Evolutionary conservation across 2,113 vertebrate species (phyloP), one percentile per base, ranked within the genome.

Genomic region (Callithrix jacchus): DNA sequence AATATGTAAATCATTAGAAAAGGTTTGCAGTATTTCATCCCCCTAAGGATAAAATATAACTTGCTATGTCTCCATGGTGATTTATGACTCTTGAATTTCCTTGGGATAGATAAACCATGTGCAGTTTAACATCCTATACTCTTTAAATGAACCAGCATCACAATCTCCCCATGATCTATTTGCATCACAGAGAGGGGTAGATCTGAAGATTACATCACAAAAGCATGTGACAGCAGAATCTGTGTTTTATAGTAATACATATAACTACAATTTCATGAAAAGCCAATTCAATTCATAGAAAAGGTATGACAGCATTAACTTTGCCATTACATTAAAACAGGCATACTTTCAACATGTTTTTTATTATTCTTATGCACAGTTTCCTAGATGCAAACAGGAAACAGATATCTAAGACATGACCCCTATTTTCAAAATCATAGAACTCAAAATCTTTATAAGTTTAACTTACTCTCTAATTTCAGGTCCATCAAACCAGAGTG

Each of bases 1-100:
- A 97, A 97, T 98, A 96, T 98, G 96, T 95, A 98, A 98, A 98
- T 98, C 98, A 98, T 98, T 98, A 98, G 95, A 91, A 98, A 98
- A 97, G 96, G 90, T 95, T 97, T 98, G 91, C 66, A 86, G 95
- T 97, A 95, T 97, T 90, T 94, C 93, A 92, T 96, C 25, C 92
- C 97, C 96, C 89, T 89, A 87, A 97, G 96, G 97, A 95, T 97
- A 79, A 92, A 77, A 77, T 47, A 77, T 86, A 97, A 93, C 97
- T 70, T 76, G 82, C 73, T 96, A 79, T 92, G 98, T 98, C 97
- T 97, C 95, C 96, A 97, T 96, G 92, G 97, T 98, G 96, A 98
- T 98, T 98, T 98, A 97, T 95, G 96, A 52, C 89, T 96, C 84
- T 93, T 97, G 86, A 95, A 97, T 98, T 98, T 98, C 74, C 94